phyloP scores from a whole-genome alignment of 2,113 vertebrate species.

The Delphinus delphis region DNA sequence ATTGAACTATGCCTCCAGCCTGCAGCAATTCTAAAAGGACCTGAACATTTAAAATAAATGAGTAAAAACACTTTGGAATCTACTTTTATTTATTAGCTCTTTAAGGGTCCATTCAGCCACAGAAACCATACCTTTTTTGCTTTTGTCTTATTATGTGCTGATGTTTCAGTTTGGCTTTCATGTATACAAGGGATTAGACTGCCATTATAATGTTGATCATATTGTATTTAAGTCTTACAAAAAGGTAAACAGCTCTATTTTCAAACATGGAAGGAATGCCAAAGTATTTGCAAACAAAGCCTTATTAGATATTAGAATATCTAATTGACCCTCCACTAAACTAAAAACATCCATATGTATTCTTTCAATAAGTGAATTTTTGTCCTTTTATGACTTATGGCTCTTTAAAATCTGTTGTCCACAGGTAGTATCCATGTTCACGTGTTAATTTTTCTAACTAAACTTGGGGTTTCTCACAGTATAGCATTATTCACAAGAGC shows the following conservation, averaged over 20 bases:
- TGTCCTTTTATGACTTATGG: not conserved
- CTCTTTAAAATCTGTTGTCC: conserved; percentile 3
- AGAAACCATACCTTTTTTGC: not conserved
- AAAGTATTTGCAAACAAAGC: not conserved
- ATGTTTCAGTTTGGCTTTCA: not conserved
- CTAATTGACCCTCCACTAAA: not conserved
- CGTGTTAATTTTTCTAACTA: not conserved
- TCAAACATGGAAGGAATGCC: not conserved
- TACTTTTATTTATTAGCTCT: conserved; percentile 27
- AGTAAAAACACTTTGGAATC: not conserved
- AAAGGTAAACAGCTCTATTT: not conserved
- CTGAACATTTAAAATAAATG: conserved; percentile 80
- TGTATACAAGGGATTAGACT: not conserved
- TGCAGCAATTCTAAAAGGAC: conserved; percentile 96
- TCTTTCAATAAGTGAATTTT: conserved; percentile 16
- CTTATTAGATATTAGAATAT: not conserved
- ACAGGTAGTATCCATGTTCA: not conserved
- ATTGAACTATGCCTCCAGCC: conserved; percentile 95
- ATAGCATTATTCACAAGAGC: not conserved
- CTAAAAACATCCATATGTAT: not conserved
- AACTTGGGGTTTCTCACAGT: not conserved
- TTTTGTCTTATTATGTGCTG: not conserved
- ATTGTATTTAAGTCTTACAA: not conserved
- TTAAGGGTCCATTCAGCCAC: not conserved
- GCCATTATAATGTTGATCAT: not conserved